phyloP scores from a whole-genome alignment of 2,113 vertebrate genomes.

The Hippocampus zosterae region DNA sequence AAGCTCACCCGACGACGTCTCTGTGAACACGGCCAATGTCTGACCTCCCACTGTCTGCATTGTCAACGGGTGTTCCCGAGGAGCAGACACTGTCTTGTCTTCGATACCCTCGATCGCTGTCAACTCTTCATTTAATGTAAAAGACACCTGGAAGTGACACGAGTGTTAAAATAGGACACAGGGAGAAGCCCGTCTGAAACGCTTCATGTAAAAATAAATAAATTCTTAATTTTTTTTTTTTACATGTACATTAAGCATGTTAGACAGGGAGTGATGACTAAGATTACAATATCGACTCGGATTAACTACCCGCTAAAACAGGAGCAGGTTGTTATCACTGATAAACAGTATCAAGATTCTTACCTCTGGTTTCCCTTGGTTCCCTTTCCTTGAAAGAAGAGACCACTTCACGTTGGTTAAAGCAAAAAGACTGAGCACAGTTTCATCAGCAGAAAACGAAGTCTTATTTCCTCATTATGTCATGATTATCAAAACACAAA shows the following conservation, averaged over 20 bases:
- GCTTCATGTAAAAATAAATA: no score
- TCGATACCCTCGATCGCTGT: conserved; percentile 83
- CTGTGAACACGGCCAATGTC: conserved; percentile 90
- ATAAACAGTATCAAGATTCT: conserved; percentile 4
- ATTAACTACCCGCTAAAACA: neutral
- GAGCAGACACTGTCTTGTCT: conserved; percentile 84
- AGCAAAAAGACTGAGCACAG: neutral
- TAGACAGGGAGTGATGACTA: neutral
- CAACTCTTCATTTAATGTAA: conserved; percentile 94
- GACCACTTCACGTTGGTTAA: neutral
- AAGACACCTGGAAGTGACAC: conserved; percentile 80
- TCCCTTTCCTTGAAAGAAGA: conserved; percentile 61
- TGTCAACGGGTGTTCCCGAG: conserved; percentile 92
- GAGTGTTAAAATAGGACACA: neutral
- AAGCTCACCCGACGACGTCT: conserved; percentile 82
- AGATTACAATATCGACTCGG: neutral
- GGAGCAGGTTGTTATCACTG: neutral
- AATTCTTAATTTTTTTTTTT: no score
- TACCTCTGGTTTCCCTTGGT: conserved; percentile 75
- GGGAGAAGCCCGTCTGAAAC: no score
- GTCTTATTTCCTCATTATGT: neutral
- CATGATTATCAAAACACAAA: neutral
- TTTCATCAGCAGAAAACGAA: neutral
- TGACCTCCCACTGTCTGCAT: conserved; percentile 95
- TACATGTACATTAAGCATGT: neutral